Evolutionary conservation across 2,888 invertebrate genomes (phyloP).

Genomic region (Hydrotaea diabolus): DNA sequence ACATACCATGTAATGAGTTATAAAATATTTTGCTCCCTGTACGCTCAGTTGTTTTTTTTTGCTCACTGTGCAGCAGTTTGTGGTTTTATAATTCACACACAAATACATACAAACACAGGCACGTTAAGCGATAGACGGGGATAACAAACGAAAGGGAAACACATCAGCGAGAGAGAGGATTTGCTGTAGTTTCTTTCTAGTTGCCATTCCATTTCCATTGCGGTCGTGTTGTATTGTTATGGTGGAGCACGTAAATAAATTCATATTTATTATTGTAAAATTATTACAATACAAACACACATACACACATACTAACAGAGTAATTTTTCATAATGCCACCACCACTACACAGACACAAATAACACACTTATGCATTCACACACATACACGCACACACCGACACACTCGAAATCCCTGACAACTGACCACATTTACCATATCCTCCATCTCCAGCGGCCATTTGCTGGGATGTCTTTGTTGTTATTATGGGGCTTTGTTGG

Average conservation of each 20-base stretch:
- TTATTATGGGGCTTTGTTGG: constrained; percentile 29
- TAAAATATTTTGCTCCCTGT: neutral
- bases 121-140: neutral
- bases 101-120: neutral
- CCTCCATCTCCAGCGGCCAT: neutral
- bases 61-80: neutral
- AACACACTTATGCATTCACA: constrained; percentile 11
- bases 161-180: constrained; percentile 19
- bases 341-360: constrained; percentile 46
- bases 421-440: constrained; percentile 43
- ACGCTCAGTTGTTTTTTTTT: too few species aligned
- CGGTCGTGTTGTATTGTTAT: constrained; percentile 29
- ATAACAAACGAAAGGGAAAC: neutral
- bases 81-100: neutral
- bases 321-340: constrained; percentile 73
- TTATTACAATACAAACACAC: constrained; percentile 70
- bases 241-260: constrained; percentile 72
- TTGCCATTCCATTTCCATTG: neutral
- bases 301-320: too few species aligned
- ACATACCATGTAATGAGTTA: too few species aligned
- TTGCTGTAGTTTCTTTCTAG: constrained; percentile 62
- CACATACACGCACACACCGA: constrained; percentile 21
- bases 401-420: constrained; percentile 38
- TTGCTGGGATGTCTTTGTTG: neutral
- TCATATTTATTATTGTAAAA: constrained; percentile 75